Conservation (phyloP, 2,888 invertebrate genomes). For the Ornithoptera alexandrae region DNA sequence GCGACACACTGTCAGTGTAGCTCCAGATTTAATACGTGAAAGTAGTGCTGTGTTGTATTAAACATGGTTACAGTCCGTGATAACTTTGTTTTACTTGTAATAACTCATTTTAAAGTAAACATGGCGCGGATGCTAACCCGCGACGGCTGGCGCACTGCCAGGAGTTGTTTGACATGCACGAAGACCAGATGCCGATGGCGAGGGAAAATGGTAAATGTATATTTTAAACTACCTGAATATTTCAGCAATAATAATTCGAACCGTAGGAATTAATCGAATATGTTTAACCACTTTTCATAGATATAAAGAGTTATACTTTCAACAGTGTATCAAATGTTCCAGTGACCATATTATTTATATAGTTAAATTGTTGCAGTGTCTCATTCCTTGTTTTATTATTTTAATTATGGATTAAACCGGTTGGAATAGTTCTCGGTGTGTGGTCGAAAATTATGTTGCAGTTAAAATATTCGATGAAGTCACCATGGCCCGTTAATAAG, state of each 20-base stretch:
- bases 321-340: not conserved
- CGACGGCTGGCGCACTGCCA: conserved; percentile 50
- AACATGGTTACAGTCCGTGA: conserved; percentile 44
- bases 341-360: not conserved
- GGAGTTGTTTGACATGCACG: conserved; percentile 40
- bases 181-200: conserved; percentile 59
- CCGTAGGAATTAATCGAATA: no score
- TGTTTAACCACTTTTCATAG: no score
- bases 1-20: conserved; percentile 51
- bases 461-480: conserved; percentile 14
- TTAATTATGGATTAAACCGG: conserved; percentile 23
- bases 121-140: conserved; percentile 40
- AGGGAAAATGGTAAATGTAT: conserved; percentile 45
- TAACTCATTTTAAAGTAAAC: conserved; percentile 47
- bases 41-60: conserved; percentile 55
- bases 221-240: conserved; percentile 14
- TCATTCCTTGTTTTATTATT: conserved; percentile 17
- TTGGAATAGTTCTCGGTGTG: conserved; percentile 21
- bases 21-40: conserved; percentile 58
- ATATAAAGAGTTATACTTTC: no score
- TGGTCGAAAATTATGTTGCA: conserved; percentile 14
- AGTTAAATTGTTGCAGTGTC: conserved; percentile 7
- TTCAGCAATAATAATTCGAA: no score
- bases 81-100: conserved; percentile 45
- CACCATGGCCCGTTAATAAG: conserved; percentile 3